phyloP scores from a whole-genome alignment of 2,888 invertebrate genomes.

The Cistogaster globosa region DNA sequence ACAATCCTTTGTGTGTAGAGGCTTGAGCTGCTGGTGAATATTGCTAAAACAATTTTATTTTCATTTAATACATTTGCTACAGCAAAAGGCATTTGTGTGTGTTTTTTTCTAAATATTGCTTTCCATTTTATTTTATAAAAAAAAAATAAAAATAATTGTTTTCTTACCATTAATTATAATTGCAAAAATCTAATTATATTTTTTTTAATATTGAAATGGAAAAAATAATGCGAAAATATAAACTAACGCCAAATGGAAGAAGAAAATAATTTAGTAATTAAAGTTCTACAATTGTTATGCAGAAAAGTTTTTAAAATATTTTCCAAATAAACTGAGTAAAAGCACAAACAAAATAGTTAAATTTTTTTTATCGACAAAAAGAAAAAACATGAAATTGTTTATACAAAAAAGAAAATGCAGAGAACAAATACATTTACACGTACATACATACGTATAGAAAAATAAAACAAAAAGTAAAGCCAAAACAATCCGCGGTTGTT shows the following conservation, averaged over 20 bases:
- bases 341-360: constrained; percentile 33
- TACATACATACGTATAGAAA: not conserved
- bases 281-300: constrained; percentile 64
- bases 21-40: too few relatives aligned
- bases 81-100: too few relatives aligned
- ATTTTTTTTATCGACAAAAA: not conserved
- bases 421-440: not conserved
- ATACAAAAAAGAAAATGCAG: not conserved
- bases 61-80: too few relatives aligned
- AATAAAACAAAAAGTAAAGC: not conserved
- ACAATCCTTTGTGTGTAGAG: too few relatives aligned
- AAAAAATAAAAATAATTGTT: not conserved
- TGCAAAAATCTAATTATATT: not conserved
- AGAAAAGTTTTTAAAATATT: constrained; percentile 51
- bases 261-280: constrained; percentile 63
- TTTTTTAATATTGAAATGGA: not conserved
- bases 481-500: constrained; percentile 61
- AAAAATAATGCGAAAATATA: not conserved
- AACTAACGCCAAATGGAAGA: not conserved
- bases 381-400: constrained; percentile 10
- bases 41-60: too few relatives aligned
- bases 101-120: too few relatives aligned
- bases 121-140: not conserved
- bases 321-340: constrained; percentile 35
- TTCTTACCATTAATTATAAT: not conserved